Conservation (phyloP, 2,113 vertebrate genomes). For the Tringa solitaria region DNA sequence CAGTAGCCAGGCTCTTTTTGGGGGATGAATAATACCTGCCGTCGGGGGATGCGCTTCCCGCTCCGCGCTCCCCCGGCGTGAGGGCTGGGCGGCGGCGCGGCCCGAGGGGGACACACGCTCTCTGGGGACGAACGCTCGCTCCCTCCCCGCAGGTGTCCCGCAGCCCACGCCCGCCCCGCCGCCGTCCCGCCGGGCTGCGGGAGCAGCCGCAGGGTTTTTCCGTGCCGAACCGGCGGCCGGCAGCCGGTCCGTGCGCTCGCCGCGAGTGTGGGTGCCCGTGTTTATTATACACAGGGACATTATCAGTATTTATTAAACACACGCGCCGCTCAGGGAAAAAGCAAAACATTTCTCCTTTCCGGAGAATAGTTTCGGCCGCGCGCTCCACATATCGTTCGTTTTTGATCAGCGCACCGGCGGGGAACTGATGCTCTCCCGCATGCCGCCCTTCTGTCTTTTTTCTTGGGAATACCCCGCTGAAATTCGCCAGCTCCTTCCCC, state of each 20-base stretch:
- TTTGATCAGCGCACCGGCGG: neutral
- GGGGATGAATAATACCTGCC: conserved; percentile 21
- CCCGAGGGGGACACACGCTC: neutral
- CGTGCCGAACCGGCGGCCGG: neutral
- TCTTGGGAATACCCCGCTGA: neutral
- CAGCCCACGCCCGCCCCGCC: neutral
- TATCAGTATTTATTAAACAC: neutral
- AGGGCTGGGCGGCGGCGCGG: neutral
- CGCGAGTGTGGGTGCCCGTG: neutral
- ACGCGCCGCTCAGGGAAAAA: neutral
- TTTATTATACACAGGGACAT: neutral
- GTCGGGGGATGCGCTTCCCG: neutral
- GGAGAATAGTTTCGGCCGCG: neutral
- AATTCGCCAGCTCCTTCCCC: neutral
- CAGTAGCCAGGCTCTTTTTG: neutral
- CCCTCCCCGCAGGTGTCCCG: neutral
- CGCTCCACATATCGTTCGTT: neutral
- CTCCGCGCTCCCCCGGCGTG: neutral
- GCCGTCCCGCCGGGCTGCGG: neutral
- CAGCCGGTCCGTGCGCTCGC: neutral
- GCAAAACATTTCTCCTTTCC: neutral
- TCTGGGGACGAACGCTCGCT: rapidly evolving
- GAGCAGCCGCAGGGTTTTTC: neutral
- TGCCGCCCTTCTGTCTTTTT: too few relatives aligned
- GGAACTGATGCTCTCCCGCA: too few relatives aligned